Base-by-base conservation (phyloP, 2,797 vertebrate species). In the Novumbra hubbsi region DNA sequence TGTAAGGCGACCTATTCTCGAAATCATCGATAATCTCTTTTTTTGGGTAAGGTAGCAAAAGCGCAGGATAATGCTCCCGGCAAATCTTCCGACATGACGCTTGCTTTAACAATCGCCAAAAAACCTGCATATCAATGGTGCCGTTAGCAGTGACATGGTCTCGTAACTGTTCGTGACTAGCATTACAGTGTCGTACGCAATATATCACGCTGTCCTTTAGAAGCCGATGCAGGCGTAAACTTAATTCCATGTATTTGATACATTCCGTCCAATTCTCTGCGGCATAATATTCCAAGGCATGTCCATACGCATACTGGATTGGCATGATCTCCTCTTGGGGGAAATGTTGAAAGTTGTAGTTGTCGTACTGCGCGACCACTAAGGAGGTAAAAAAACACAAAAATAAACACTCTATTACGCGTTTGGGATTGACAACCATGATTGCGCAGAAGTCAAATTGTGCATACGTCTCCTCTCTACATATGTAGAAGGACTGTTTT, bases 191-290 rank as follows among this genome's bases (percentile, higher is more conserved):
- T 50, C 76, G 79, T 79, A 86, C 78, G 73, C 96, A 97, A 73
- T 91, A 92, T 16, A 93, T 91, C 75, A 90, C 92, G 71, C 94
- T 95, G 90, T 96, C 94, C 15, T 83, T 91, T 12, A 96, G 90
- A 17, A 96, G 88, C 57, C 95, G 86, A 80, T 93, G 91, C 14
- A 97, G 87, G 73, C 95, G 93, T 86, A 96, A 82, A 45, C 95
- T 94, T 57, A 91, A 80, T 79, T 96, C 95, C 86, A 96, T 85
- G 81, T 81, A 88, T n/a, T 74, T 87, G 38, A 90, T 90, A 49
- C 95, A 93, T n/a, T 95, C 94, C n/a, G 85, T 89, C 96, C 96
- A 97, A 76, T 87, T 88, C 80, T 92, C 90, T 0, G 85, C 91
- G 75, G 92, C 92, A 84, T 95, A 95, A 76, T 84, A 89, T 64